Conservation (phyloP, 1,140 invertebrate species). For the Lineus longissimus region DNA sequence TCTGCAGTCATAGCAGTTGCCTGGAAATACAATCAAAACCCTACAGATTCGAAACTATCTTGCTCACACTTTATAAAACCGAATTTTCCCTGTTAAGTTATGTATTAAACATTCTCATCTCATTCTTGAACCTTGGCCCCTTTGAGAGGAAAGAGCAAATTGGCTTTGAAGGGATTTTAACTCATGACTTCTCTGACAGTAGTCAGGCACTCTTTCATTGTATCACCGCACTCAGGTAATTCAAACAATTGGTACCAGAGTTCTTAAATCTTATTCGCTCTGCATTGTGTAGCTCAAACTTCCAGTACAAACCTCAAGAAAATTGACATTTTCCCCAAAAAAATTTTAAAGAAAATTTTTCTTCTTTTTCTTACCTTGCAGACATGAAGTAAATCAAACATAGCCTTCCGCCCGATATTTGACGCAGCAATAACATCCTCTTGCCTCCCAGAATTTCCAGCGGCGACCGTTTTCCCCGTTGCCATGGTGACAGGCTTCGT, state of each 20-base stretch:
- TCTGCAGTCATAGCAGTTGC: slow-evolving; percentile 81
- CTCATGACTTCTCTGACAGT: too few relatives aligned
- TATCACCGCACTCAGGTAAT: too few relatives aligned
- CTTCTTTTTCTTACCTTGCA: slow-evolving; percentile 78
- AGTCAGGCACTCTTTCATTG: too few relatives aligned
- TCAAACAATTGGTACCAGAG: too few relatives aligned
- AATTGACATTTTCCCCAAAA: too few relatives aligned
- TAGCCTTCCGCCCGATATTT: slow-evolving; percentile 91
- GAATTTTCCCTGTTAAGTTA: background rate
- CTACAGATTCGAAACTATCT: background rate
- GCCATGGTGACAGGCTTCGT: slow-evolving; percentile 94
- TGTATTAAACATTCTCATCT: too few relatives aligned
- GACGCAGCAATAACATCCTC: slow-evolving; percentile 95
- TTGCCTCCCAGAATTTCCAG: slow-evolving; percentile 89
- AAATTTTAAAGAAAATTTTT: too few relatives aligned
- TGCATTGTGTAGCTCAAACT: too few relatives aligned
- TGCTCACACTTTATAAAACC: background rate
- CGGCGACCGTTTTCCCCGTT: slow-evolving; percentile 90
- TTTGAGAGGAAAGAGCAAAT: too few relatives aligned
- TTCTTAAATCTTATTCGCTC: too few relatives aligned
- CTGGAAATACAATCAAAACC: slow-evolving; percentile 43
- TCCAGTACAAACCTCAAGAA: too few relatives aligned
- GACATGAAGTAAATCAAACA: slow-evolving; percentile 86
- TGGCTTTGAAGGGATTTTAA: too few relatives aligned
- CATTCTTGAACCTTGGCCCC: background rate